Evolutionary conservation across 2,888 invertebrate species (phyloP), one percentile per base, ranked within the genome.

Genomic region (Cremastinae sp.): DNA sequence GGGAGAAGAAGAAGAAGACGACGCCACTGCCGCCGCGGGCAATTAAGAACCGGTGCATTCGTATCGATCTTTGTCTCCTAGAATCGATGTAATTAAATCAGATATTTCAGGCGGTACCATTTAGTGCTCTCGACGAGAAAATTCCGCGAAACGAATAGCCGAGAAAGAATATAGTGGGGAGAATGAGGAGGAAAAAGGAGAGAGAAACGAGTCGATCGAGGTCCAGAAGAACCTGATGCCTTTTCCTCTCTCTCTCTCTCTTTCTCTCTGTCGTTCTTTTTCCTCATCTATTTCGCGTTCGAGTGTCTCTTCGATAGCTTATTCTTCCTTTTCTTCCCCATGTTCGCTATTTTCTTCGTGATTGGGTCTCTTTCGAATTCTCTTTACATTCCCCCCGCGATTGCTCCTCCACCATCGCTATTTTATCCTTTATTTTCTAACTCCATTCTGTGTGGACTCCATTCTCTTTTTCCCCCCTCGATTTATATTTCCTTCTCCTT

Each of bases 71-170:
- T 85, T 85, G 87, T 88, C 87, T 86, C 84, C 82, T 84, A 87
- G 85, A 86, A 88, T 86, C 85, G 83, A 82, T 83, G 86, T 87
- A 88, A 88, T 88, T 88, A 88, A 89, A 88, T 88, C 85, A 83
- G 83, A 86, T 86, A 86, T 86, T 87, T 88, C 87, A 84, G 84
- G 83, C 87, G 85, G 84, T 83, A 83, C 82, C 84, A 84, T 87
- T 87, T 86, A 86, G 81, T 80, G 78, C 82, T 79, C 78, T 75
- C 73, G 70, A 65, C 75, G 72, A 69, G 77, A 73, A 53, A 66
- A 85, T 85, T 86, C 85, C 77, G 70, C 81, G 85, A 86, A 86
- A 80, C 81, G 69, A 12, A 76, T 70, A 76, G 74, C 51, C 69
- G 71, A 78, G 49, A 49, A 28, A 22, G 41, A 55, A 41, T 9